A percentile compares a stretch with the other conserved stretches of the same genome.
phyloP scores from a whole-genome alignment of 37 sponge, comb jelly and placozoan genomes.

The Crambe crambe region DNA sequence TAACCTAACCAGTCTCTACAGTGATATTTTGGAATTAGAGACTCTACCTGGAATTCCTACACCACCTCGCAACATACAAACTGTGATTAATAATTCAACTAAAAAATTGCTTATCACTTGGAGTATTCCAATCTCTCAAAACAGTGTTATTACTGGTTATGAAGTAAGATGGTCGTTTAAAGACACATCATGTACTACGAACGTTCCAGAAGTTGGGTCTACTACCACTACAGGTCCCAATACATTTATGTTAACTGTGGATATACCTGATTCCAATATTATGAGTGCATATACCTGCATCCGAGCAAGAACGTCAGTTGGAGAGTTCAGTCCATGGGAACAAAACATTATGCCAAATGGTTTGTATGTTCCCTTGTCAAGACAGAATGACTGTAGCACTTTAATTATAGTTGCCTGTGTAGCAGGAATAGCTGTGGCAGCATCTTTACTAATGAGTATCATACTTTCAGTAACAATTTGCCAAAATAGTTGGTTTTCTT shows the following conservation, averaged over 20 bases:
- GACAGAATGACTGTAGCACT: not conserved
- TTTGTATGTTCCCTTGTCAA: not conserved
- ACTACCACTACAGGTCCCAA: too few relatives aligned
- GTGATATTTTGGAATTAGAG: not conserved
- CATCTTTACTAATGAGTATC: constrained; percentile 5
- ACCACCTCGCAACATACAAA: not conserved
- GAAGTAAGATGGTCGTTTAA: constrained; percentile 3
- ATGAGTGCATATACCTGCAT: not conserved
- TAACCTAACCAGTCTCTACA: not conserved
- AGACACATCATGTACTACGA: not conserved
- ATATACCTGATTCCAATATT: not conserved
- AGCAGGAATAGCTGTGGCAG: not conserved
- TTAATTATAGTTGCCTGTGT: constrained; percentile 17
- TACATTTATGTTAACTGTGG: not conserved
- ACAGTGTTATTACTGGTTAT: constrained; percentile 6
- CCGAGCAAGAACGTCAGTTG: not conserved
- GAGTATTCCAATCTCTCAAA: not conserved
- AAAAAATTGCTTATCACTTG: constrained; percentile 1
- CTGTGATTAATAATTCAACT: not conserved
- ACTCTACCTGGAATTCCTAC: constrained; percentile 9
- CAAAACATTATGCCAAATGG: not conserved
- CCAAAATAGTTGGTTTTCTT: not conserved
- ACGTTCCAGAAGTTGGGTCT: not conserved
- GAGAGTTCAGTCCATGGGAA: not conserved
- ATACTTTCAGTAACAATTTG: constrained; percentile 3